A percentile compares a stretch with the other conserved stretches of the same genome.
phyloP scores from a whole-genome alignment of 2,113 vertebrate genomes.

The Notiomystis cincta region DNA sequence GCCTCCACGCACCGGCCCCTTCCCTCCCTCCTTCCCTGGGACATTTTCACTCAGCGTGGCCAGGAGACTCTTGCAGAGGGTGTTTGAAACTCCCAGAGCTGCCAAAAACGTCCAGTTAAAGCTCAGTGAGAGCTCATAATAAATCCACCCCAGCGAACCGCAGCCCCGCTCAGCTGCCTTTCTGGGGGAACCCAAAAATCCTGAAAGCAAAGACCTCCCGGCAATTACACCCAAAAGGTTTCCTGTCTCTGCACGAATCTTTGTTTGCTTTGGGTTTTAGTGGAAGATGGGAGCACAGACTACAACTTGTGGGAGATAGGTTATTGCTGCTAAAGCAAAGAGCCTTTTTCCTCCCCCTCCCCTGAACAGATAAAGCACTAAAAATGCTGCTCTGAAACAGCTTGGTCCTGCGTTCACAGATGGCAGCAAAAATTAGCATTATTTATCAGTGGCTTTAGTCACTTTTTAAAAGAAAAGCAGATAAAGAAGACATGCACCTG shows the following conservation, averaged over 20 bases:
- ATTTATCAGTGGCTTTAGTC: neutral
- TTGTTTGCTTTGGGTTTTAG: constrained; percentile 19
- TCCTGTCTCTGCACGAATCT: neutral
- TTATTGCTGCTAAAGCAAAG: neutral
- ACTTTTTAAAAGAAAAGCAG: neutral
- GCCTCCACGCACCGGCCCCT: neutral
- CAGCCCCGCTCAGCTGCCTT: neutral
- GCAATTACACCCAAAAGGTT: neutral
- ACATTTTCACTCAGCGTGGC: neutral
- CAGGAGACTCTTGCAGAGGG: neutral
- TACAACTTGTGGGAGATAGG: neutral
- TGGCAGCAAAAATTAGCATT: neutral
- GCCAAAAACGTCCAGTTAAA: neutral
- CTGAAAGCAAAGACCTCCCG: neutral
- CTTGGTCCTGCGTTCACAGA: neutral
- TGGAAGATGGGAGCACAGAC: neutral
- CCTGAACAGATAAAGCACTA: neutral
- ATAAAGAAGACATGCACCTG: neutral
- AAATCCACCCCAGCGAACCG: neutral
- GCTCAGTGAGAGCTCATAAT: neutral
- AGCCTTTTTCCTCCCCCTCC: neutral
- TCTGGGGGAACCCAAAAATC: neutral
- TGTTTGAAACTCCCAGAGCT: neutral
- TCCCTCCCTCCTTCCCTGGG: neutral
- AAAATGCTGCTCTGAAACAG: neutral